These are phyloP conservation scores for Pipistrellus pipistrellus DNA, from an alignment of 2,797 vertebrate species.

Conservation along the genomic window DNA sequence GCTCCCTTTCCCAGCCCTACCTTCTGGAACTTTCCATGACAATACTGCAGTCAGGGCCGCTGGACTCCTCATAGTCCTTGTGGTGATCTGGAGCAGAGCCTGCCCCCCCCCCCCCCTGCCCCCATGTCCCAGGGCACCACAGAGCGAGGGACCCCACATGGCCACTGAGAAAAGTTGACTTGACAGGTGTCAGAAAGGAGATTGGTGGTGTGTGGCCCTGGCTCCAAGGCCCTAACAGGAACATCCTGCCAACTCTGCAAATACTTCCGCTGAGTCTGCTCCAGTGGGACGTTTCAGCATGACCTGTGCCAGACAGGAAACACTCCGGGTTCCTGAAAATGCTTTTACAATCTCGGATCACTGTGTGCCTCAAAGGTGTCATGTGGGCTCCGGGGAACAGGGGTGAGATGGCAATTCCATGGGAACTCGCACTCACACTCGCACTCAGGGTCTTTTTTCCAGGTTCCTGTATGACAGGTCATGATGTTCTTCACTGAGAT, in stretches of 20 bases:
- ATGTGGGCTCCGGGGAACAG: background rate
- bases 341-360: background rate
- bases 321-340: background rate
- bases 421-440: rapidly evolving
- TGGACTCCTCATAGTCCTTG: background rate
- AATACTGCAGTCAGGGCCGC: no score
- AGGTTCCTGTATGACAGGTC: background rate
- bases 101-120: no score
- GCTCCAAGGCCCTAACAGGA: rapidly evolving
- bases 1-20: no score
- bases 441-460: background rate
- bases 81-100: rapidly evolving
- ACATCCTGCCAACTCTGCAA: background rate
- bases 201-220: rapidly evolving
- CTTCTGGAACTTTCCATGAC: background rate
- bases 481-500: background rate
- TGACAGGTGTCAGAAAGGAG: rapidly evolving
- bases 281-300: rapidly evolving
- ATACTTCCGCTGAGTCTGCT: rapidly evolving
- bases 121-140: rapidly evolving
- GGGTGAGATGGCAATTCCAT: rapidly evolving
- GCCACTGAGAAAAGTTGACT: background rate
- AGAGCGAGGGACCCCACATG: rapidly evolving
- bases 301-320: background rate
- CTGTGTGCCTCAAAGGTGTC: background rate